Evolutionary conservation across 2,797 vertebrate genomes (phyloP).

Genomic region (Artibeus lituratus): DNA sequence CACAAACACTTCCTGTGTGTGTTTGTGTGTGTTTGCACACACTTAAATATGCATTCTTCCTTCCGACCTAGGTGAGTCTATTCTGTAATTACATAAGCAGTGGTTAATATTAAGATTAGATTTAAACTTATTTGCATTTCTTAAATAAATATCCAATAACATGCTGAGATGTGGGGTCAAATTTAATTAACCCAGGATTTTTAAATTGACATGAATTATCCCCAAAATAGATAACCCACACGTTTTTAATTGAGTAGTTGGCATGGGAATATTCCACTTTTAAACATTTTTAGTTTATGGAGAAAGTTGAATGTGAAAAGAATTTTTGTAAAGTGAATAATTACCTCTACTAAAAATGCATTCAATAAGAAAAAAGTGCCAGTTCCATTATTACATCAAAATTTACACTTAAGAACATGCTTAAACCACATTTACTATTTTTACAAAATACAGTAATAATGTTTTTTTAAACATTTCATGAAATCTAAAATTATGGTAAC

Average conservation of each 20-base stretch:
- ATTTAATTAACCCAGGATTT: conserved; percentile 77
- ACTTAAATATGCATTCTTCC: conserved; percentile 26
- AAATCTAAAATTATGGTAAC: conserved; percentile 9
- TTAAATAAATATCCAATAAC: conserved; percentile 78
- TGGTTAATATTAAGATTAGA: conserved; percentile 76
- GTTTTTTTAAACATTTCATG: background rate
- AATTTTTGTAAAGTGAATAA: conserved; percentile 59
- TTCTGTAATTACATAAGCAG: conserved; percentile 72
- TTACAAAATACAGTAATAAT: background rate
- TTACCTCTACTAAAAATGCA: conserved; percentile 43
- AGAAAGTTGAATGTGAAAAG: conserved; percentile 61
- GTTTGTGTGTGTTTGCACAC: background rate
- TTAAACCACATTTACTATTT: background rate
- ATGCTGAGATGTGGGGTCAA: conserved; percentile 70
- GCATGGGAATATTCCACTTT: conserved; percentile 72
- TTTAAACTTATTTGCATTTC: conserved; percentile 75
- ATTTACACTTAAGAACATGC: background rate
- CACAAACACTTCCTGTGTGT: background rate
- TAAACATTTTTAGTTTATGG: conserved; percentile 61
- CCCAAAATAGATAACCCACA: conserved; percentile 75
- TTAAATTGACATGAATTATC: conserved; percentile 76
- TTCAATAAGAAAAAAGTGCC: background rate
- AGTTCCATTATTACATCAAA: conserved; percentile 19
- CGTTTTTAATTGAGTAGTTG: conserved; percentile 74
- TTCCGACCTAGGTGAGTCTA: conserved; percentile 1